Base-by-base conservation (phyloP, 1,140 invertebrate genomes). In the Drosophila burlai region DNA sequence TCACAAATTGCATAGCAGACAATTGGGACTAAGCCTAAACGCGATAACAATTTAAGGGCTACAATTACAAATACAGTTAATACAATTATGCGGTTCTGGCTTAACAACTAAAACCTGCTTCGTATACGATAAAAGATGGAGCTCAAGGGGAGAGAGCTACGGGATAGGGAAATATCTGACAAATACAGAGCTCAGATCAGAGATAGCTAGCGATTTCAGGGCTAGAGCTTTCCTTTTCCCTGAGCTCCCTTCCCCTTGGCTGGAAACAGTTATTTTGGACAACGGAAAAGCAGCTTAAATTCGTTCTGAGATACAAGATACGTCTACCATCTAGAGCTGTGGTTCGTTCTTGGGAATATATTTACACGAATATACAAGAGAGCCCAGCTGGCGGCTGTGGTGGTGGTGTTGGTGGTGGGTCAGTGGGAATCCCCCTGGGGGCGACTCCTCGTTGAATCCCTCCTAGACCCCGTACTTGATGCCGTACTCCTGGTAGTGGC, bases 401-500 rank as follows among this genome's bases (percentile, higher is more conserved):
- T 34, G 29, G 50, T 36, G 52, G 36, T 54, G 50, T 0, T 50
- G 26, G n/a, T 36, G 50, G 29, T 55, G 54, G 52, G 36, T 24
- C 36, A 57, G 5, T 1, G 54, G 54, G 36, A 57, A 40, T 57
- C 54, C 54, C 54, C 54, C 54, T 9, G 21, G 36, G 36, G 54
- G 54, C 54, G 54, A 57, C 54, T 57, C 54, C 54, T 57, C 36
- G 29, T 11, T 21, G 15, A 50, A 16, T 24, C 18, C 49, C 31
- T 40, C 50, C 84, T 93, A 93, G 67, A 93, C 92, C 29, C 92
- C 91, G 68, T 93, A 93, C 68, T 93, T 93, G 61, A 93, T 93
- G 54, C 92, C 92, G 59, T 93, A 93, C 54, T 93, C 92, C 80
- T 93, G 92, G 58, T 93, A 93, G 59, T 93, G 91, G 1, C 92